A percentile compares a stretch with the other conserved stretches of the same genome.
Evolutionary conservation across 1,140 invertebrate genomes (phyloP).

Genomic region (Trichonephila clavata): DNA sequence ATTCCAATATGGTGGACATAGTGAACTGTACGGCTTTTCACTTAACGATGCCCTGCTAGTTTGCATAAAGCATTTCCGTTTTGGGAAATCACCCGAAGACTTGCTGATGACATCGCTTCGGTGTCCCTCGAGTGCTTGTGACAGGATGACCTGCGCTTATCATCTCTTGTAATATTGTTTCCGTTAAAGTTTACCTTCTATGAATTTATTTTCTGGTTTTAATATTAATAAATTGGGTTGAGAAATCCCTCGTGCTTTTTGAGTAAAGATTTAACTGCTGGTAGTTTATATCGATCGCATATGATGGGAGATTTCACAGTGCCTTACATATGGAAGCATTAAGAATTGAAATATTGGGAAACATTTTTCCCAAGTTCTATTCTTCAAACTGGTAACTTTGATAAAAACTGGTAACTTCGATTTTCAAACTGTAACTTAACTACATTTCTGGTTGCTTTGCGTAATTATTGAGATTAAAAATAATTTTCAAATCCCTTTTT

Average conservation of each 20-base stretch:
- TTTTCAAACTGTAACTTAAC: too few species aligned
- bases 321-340: too few species aligned
- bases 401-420: too few species aligned
- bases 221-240: conserved; percentile 7
- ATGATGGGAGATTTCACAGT: neutral
- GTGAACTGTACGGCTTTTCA: neutral
- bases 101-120: conserved; percentile 50
- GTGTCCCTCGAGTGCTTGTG: neutral
- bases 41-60: neutral
- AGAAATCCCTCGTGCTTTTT: neutral
- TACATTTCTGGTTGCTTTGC: too few species aligned
- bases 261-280: neutral
- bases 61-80: conserved; percentile 51
- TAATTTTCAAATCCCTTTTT: too few species aligned
- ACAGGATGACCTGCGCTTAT: neutral
- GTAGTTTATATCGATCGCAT: neutral
- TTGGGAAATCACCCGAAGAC: conserved; percentile 29
- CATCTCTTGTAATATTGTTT: neutral
- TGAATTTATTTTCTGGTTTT: neutral
- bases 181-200: neutral
- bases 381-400: too few species aligned
- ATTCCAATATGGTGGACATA: neutral
- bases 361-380: too few species aligned
- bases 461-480: too few species aligned
- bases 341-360: too few species aligned